A percentile compares a stretch with the other conserved stretches of the same genome.
Conservation (phyloP, 2,113 vertebrate species). For the Cervus canadensis region DNA sequence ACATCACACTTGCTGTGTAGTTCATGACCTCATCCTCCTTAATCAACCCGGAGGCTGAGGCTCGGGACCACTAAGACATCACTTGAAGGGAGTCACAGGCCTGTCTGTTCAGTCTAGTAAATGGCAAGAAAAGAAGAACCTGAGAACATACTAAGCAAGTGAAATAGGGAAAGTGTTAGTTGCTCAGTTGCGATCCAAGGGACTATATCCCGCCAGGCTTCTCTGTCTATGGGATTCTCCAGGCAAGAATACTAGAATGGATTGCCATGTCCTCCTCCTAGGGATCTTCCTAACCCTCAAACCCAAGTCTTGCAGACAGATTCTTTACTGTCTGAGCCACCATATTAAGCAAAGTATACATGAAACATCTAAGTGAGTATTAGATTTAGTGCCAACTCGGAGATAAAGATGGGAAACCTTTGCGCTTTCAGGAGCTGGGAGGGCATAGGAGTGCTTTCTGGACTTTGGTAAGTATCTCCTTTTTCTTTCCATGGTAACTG, state of each 20-base stretch:
- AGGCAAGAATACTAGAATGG: background rate
- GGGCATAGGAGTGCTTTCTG: background rate
- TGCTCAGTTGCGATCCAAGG: fast-evolving
- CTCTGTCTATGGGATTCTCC: background rate
- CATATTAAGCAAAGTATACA: background rate
- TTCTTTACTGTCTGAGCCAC: background rate
- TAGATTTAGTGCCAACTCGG: background rate
- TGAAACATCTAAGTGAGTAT: background rate
- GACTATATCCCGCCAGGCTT: background rate
- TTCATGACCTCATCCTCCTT: too few species aligned
- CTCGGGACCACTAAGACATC: background rate
- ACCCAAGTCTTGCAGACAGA: background rate
- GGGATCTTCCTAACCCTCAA: background rate
- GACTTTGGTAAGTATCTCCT: background rate
- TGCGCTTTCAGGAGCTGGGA: background rate
- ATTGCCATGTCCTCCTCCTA: background rate
- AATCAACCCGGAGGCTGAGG: background rate
- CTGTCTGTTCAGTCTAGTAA: background rate
- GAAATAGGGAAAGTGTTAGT: background rate
- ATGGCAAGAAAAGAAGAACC: background rate
- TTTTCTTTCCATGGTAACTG: background rate
- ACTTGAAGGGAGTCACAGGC: background rate
- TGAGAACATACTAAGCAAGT: background rate
- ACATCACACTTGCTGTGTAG: background rate
- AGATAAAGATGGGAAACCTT: background rate